A percentile compares a stretch with the other conserved stretches of the same genome.
These are phyloP conservation scores for Pimpla rufipes DNA, from an alignment of 2,888 invertebrate species.

Conservation along the genomic window DNA sequence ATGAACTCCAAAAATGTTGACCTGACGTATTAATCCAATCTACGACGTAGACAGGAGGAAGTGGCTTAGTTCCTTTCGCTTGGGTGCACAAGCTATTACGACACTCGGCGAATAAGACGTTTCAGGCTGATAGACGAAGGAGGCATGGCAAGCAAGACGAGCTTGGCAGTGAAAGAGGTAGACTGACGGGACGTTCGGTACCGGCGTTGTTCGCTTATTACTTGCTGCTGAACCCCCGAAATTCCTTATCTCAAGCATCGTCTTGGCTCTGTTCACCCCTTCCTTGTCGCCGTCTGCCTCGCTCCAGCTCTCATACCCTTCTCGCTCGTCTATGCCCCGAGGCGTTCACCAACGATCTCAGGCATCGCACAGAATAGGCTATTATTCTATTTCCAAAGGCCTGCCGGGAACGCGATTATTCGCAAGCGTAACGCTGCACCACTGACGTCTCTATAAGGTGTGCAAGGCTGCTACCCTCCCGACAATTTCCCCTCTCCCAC, in stretches of 20 bases:
- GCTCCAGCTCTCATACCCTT: not conserved
- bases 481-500: conserved; percentile 1
- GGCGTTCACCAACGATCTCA: conserved; percentile 46
- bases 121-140: conserved; percentile 22
- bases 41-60: not conserved
- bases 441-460: conserved; percentile 47
- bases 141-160: not conserved
- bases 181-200: not conserved
- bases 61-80: not conserved
- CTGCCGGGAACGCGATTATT: conserved; percentile 55
- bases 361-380: conserved; percentile 54
- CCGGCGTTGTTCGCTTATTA: conserved; percentile 39
- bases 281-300: not conserved
- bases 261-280: conserved; percentile 9
- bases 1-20: not conserved
- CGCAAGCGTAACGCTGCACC: conserved; percentile 51
- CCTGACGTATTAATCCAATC: not conserved
- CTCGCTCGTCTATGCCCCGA: conserved; percentile 31
- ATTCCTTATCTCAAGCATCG: conserved; percentile 32
- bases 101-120: conserved; percentile 6
- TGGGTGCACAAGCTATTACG: conserved; percentile 7
- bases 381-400: conserved; percentile 59
- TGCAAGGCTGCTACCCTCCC: not conserved
- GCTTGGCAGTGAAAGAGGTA: conserved; percentile 4
- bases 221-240: conserved; percentile 36